Percentiles rank a stretch among this genome's conserved stretches.
Evolutionary conservation across 2,888 invertebrate genomes (phyloP).

Genomic region (Petrolisthes cinctipes): DNA sequence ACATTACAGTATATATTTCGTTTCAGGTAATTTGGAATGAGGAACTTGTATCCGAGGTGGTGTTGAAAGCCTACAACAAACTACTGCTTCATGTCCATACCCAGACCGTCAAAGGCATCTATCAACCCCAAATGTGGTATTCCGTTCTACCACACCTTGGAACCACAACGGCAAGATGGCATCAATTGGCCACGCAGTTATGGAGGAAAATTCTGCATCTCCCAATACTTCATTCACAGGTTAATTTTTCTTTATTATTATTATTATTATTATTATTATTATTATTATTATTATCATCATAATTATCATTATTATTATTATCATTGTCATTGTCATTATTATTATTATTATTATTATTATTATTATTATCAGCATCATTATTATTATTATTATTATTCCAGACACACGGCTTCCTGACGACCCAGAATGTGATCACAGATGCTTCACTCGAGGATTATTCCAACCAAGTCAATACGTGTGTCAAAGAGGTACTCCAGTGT

Average conservation of each 20-base stretch:
- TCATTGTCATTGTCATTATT: too few species aligned
- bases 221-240: constrained; percentile 4
- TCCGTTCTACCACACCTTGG: constrained; percentile 4
- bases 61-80: constrained; percentile 3
- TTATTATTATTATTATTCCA: background rate
- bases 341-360: background rate
- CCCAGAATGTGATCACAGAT: background rate
- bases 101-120: background rate
- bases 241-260: background rate
- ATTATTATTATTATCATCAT: too few species aligned
- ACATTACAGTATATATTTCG: too few species aligned
- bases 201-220: background rate
- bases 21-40: constrained; percentile 32
- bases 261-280: too few species aligned
- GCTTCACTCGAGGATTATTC: background rate
- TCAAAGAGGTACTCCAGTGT: background rate
- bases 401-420: background rate
- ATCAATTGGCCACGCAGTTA: background rate
- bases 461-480: background rate
- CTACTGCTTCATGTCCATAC: constrained; percentile 7
- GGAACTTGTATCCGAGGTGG: constrained; percentile 18
- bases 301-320: too few species aligned
- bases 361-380: background rate
- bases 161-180: background rate
- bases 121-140: constrained; percentile 11